Evolutionary conservation across 1,140 invertebrate species (phyloP), one percentile per base, ranked within the genome.

Genomic region (Scylla paramamosain): DNA sequence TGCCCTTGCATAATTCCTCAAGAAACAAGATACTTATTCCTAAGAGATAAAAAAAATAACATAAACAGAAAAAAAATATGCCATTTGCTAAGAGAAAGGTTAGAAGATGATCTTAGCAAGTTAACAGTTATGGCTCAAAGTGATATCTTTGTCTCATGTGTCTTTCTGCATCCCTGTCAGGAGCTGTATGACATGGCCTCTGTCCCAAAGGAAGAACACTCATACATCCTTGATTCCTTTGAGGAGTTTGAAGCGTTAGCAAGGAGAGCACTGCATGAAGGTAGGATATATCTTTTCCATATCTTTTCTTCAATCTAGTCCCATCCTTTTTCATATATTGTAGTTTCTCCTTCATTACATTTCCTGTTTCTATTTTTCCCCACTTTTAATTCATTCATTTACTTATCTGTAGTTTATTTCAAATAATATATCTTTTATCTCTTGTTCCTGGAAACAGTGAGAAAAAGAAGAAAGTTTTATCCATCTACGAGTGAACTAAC

Each of bases 191-290:
- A 98, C 89, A 97, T 98, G 97, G 98, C 98, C 2, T 98, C 98
- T 0, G 97, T 97, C 59, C 98, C 98, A 3, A 97, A 97, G 32
- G 97, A 98, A 96, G 97, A 98, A 96, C 97, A 98, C 96, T 98
- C 98, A 93, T 98, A 98, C 96, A 97, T 98, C 14, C 96, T 98
- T 16, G 98, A 98, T 94, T 98, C 98, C 96, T 98, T 98, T 97
- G 97, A 97, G 83, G 98, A 98, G 96, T 98, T 98, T 96, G 98
- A 98, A 96, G 97, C 98, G 67, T 96, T 98, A 31, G 98, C 98
- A 2, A 97, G 98, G 93, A 97, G 98, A 96, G 98, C 98, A 14
- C 96, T 98, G 7, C 98, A 98, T 96, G 97, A 98, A 97, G 98
- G 98, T 98, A 96, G 96, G 92, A 59, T 6, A 4, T 10, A 59